These are phyloP conservation scores for Drosophila kikkawai DNA, from an alignment of 1,140 invertebrate genomes.

Conservation along the genomic window DNA sequence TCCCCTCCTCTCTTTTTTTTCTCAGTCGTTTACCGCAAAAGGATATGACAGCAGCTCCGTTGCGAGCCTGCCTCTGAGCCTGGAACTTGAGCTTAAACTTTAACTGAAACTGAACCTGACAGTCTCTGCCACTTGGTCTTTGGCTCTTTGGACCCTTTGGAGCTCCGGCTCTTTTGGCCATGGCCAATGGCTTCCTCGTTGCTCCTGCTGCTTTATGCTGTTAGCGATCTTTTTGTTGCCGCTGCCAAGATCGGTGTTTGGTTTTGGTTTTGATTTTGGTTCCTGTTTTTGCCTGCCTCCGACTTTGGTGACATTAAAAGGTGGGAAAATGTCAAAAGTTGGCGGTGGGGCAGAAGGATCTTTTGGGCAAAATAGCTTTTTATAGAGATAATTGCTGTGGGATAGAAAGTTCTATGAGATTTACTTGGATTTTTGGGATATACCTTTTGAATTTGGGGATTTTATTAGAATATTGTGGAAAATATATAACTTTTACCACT, in stretches of 20 bases:
- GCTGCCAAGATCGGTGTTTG: conserved; percentile 21
- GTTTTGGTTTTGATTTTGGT: conserved; percentile 19
- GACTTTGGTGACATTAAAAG: conserved; percentile 72
- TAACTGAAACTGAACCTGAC: conserved; percentile 41
- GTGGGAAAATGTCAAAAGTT: conserved; percentile 77
- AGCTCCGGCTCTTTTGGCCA: conserved; percentile 24
- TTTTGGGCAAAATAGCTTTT: conserved; percentile 9
- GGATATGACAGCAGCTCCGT: conserved; percentile 75
- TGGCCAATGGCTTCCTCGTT: conserved; percentile 49
- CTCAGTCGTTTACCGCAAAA: conserved; percentile 66
- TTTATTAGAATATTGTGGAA: too few relatives aligned
- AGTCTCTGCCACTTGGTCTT: conserved; percentile 47
- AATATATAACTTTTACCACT: too few relatives aligned
- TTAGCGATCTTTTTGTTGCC: conserved; percentile 33
- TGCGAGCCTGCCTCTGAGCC: conserved; percentile 45
- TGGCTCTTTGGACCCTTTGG: conserved; percentile 35
- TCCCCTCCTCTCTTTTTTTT: background rate
- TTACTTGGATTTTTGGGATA: background rate
- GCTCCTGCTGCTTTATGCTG: conserved; percentile 19
- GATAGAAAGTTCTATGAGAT: conserved; percentile 3
- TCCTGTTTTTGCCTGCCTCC: conserved; percentile 19
- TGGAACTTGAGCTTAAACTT: conserved; percentile 16
- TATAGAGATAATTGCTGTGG: conserved; percentile 53
- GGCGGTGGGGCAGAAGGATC: background rate
- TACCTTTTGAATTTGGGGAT: too few relatives aligned